Base-by-base conservation (phyloP, 2,113 vertebrate genomes). In the Zeus faber region DNA sequence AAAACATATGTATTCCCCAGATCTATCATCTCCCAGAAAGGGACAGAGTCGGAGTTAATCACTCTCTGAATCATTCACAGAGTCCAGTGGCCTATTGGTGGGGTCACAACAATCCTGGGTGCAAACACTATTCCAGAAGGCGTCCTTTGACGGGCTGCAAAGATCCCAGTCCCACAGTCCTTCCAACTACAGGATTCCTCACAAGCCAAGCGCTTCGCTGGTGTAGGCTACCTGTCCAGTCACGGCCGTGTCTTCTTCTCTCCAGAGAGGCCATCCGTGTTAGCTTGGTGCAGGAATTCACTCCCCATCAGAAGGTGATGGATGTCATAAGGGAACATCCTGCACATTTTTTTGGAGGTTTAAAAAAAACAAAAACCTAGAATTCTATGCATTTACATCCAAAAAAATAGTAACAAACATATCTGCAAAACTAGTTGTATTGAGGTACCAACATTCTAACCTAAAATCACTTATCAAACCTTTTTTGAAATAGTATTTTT, bases 141-240 rank as follows among this genome's bases (percentile, higher is more conserved):
- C 44, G 1, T 70, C 68, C 1, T 31, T 73, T 22, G 72, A 61
- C 52, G 75, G 39, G 8, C 54, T 65, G 49, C 72, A 72, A 62
- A 81, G 81, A 54, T 78, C 76, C 49, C 85, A 81, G 58, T 84
- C 82, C 8, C 65, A 70, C 25, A 84, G 82, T 53, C 85, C 54
- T 23, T 43, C 85, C 50, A 49, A 73, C 62, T 13, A 5, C 3
- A 74, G 82, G 72, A 67, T 80, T 20, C 63, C 76, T 33, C 59
- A 69, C 27, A 46, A 64, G 53, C 72, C 2, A 74, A 63, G 43
- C 13, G 9, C 20, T 24, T 23, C 22, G 8, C 54, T 11, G n/a
- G 14, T 21, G 44, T 4, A 23, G 67, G 51, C 35, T 56, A 65
- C 58, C 41, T 76, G 57, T 58, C 76, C 5, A 31, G 46, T 39